Conservation (phyloP, 2,797 vertebrate genomes). For the Myripristis jacobus region DNA sequence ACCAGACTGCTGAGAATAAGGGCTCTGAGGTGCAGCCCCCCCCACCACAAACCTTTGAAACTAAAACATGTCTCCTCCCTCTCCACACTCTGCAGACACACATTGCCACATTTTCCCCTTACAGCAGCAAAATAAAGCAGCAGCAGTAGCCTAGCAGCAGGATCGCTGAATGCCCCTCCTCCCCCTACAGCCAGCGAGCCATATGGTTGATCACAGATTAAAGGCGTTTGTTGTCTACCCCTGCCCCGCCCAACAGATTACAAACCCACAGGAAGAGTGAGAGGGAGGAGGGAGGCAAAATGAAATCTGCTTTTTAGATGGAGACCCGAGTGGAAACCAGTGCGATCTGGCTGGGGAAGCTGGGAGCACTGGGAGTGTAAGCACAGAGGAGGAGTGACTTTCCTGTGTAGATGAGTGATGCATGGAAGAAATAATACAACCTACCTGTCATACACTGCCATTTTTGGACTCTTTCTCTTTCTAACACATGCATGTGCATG, state of each 20-base stretch:
- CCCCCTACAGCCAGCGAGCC: constrained; percentile 51
- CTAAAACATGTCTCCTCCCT: background rate
- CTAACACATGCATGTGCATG: background rate
- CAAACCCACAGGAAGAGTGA: constrained; percentile 18
- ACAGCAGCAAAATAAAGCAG: constrained; percentile 20
- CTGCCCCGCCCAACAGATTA: constrained; percentile 74
- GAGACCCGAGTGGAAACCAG: constrained; percentile 12
- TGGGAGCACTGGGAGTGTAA: background rate
- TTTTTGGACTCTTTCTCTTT: background rate
- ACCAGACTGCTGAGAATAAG: no score
- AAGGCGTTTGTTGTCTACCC: constrained; percentile 66
- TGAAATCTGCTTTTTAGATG: constrained; percentile 40
- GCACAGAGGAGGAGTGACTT: constrained; percentile 3
- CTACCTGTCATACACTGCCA: background rate
- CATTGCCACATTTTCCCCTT: constrained; percentile 4
- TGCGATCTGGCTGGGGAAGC: background rate
- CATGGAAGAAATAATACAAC: constrained; percentile 8
- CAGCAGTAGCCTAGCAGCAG: constrained; percentile 38
- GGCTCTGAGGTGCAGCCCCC: no score
- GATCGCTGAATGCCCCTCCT: constrained; percentile 18
- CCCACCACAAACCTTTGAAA: no score
- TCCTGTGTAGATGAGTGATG: background rate
- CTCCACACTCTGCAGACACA: background rate
- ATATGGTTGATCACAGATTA: constrained; percentile 81
- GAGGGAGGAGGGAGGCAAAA: constrained; percentile 10